Percentiles rank a stretch among this genome's conserved stretches.
These are phyloP conservation scores for Hypotaenidia philippensis DNA, from an alignment of 2,797 vertebrate genomes.

Conservation along the genomic window DNA sequence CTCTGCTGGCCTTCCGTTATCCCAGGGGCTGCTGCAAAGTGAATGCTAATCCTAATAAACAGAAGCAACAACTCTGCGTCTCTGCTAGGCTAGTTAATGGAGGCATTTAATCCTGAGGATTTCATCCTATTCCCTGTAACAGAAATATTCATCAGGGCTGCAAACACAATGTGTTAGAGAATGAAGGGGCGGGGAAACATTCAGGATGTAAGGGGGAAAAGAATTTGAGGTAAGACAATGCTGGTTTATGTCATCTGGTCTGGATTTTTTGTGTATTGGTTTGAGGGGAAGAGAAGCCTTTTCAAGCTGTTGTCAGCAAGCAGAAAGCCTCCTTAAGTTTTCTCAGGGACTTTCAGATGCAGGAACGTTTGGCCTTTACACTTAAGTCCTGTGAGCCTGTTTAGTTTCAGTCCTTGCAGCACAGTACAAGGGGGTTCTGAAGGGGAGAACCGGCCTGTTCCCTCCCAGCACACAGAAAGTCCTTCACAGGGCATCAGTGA, in stretches of 20 bases:
- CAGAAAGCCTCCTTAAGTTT: not conserved
- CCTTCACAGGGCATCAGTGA: not conserved
- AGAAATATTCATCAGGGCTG: not conserved
- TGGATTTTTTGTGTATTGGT: not conserved
- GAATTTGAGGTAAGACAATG: not conserved
- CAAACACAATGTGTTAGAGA: not conserved
- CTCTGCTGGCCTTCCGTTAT: not conserved
- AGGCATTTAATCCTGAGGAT: not conserved
- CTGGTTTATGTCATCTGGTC: not conserved
- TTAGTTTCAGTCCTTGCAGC: not conserved
- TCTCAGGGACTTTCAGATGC: not conserved
- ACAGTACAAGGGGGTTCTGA: fast-evolving
- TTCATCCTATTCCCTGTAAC: not conserved
- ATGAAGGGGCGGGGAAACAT: fast-evolving
- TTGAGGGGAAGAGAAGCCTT: not conserved
- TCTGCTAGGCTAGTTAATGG: not conserved
- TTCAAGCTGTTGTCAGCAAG: not conserved
- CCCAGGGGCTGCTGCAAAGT: not conserved
- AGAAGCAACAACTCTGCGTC: not conserved
- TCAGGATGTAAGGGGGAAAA: not conserved
- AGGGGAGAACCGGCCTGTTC: not conserved
- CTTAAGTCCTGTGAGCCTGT: not conserved
- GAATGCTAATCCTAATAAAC: not conserved
- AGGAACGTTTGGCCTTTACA: not conserved
- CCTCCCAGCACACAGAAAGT: not conserved